These are phyloP conservation scores for Alces alces DNA, from an alignment of 2,113 vertebrate genomes.

Conservation along the genomic window DNA sequence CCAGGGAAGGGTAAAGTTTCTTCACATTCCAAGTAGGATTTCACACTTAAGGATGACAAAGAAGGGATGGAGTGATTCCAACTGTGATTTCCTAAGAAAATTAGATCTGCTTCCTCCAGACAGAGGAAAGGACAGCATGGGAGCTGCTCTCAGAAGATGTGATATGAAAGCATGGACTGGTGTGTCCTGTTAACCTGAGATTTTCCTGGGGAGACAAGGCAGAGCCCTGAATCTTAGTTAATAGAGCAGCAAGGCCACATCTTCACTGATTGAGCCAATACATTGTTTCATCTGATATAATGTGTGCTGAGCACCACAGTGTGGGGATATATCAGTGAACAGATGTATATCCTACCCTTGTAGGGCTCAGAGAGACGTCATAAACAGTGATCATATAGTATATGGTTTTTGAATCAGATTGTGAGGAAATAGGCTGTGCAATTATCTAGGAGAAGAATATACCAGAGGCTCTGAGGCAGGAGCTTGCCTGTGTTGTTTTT, in stretches of 20 bases:
- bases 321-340: neutral
- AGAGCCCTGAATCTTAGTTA: neutral
- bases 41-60: neutral
- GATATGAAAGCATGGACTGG: rapidly evolving
- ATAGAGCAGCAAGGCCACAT: neutral
- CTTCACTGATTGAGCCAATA: neutral
- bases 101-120: neutral
- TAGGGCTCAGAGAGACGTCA: neutral
- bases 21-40: neutral
- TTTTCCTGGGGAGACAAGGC: neutral
- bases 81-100: neutral
- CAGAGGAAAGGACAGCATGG: neutral
- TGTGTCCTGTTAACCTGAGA: neutral
- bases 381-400: neutral
- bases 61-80: neutral
- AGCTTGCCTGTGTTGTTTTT: neutral
- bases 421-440: neutral
- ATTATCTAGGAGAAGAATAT: neutral
- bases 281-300: neutral
- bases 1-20: neutral
- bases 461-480: neutral
- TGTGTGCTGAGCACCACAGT: neutral
- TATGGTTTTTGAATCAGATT: neutral
- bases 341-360: neutral
- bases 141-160: neutral